These are phyloP conservation scores for Poeciliopsis infans DNA, from an alignment of 2,797 vertebrate species.

Conservation along the genomic window DNA sequence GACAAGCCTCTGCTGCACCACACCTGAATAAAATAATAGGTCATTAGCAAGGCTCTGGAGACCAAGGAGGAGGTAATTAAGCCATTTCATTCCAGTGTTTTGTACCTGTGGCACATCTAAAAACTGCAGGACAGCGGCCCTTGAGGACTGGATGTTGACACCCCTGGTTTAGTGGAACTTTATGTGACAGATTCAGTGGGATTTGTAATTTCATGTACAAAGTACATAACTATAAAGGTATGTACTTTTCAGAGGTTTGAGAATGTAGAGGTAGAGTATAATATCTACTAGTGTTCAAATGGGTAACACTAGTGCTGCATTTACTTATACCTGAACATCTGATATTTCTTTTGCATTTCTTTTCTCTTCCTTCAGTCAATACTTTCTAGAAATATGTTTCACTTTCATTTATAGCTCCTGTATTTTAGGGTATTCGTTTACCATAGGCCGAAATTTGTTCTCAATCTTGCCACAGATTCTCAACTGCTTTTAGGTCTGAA, in stretches of 20 bases:
- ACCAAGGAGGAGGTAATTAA: no score
- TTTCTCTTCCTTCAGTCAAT: background rate
- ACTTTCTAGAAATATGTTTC: background rate
- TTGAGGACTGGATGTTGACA: no score
- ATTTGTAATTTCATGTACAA: background rate
- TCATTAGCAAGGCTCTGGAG: no score
- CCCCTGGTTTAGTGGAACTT: background rate
- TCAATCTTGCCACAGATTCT: background rate
- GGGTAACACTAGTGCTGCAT: background rate
- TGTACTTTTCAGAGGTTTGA: background rate
- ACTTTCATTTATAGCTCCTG: background rate
- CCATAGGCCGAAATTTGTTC: background rate
- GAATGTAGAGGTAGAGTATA: background rate
- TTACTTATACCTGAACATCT: no score
- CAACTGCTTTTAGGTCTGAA: background rate
- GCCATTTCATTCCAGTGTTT: no score
- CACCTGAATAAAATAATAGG: no score
- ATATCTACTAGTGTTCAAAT: background rate
- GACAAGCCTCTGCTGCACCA: no score
- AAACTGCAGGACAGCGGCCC: no score
- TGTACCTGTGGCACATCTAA: no score
- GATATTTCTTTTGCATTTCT: background rate
- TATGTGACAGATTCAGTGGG: background rate
- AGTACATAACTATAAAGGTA: background rate
- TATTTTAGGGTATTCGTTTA: background rate